phyloP scores from a whole-genome alignment of 2,113 vertebrate genomes.

The Zeus faber region DNA sequence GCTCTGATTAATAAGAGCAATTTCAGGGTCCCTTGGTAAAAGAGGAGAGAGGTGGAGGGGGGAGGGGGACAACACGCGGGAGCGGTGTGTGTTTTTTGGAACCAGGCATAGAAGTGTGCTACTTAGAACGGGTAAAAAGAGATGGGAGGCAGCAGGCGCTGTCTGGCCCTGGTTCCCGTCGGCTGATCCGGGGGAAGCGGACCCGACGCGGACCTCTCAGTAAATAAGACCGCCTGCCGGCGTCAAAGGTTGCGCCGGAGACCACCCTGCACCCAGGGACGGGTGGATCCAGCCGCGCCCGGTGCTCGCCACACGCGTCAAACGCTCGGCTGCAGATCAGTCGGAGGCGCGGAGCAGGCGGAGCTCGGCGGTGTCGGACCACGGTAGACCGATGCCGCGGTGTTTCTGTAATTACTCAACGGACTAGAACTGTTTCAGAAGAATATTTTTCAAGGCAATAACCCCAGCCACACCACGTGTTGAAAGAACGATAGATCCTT shows the following conservation, averaged over 20 bases:
- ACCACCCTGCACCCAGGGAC: conserved; percentile 12
- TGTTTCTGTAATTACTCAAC: too few relatives aligned
- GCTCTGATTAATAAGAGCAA: conserved; percentile 76
- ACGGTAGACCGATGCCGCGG: too few relatives aligned
- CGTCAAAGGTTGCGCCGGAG: too few relatives aligned
- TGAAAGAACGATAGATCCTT: too few relatives aligned
- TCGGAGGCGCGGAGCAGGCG: conserved; percentile 5
- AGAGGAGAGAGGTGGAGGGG: conserved; percentile 14
- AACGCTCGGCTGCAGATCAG: conserved; percentile 8
- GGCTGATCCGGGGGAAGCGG: conserved; percentile 23
- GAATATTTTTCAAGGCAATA: too few relatives aligned
- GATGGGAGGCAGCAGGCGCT: conserved; percentile 53
- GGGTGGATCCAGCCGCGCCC: conserved; percentile 1
- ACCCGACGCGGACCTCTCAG: too few relatives aligned
- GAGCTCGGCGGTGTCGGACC: too few relatives aligned
- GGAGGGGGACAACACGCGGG: too few relatives aligned
- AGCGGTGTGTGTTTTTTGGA: conserved; percentile 50
- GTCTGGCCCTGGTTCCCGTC: conserved; percentile 43
- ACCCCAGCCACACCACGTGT: too few relatives aligned
- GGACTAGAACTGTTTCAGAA: too few relatives aligned
- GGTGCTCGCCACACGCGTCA: conserved; percentile 3
- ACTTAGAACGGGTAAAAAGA: conserved; percentile 48
- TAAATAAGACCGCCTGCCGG: too few relatives aligned
- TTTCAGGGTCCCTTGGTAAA: conserved; percentile 68
- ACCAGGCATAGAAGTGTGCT: conserved; percentile 60